Evolutionary conservation across 2,113 vertebrate species (phyloP), one percentile per base, ranked within the genome.

Genomic region (Rhabdornis inornatus): DNA sequence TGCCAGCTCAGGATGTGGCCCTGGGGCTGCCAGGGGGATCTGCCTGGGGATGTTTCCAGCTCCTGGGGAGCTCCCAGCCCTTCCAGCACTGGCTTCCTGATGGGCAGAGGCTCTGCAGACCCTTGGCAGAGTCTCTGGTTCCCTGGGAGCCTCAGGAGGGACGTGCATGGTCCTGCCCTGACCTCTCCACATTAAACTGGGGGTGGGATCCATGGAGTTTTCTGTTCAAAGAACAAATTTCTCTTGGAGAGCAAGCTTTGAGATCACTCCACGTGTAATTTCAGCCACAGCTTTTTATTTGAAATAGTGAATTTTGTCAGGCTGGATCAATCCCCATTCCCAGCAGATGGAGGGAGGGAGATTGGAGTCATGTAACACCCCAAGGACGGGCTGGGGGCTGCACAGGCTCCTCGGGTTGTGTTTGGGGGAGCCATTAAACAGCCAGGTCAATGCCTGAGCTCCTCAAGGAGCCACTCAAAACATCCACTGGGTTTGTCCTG

Each of bases 121-220:
- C 37, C 37, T 87, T 8, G 28, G 49, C 30, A 12, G 69, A 6
- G 55, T 9, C 40, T 53, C 47, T 42, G 52, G 3, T 12, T 78
- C 53, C 49, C 37, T 44, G 52, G 37, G 47, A 40, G 44, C 31
- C 1, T 2, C 50, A 30, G 75, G 70, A 49, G 28, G 44, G 50
- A 37, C 0, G 0, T 20, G 20, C 3, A 2, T 3, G 14, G 31
- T 47, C 87, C 65, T 52, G 7, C 49, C 47, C 37, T 6, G 7
- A 33, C 82, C 86, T 82, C 42, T 16, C 42, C 69, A 30, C 14
- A 8, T 13, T 14, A 20, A 33, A n/a, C 47, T 33, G 49, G 31
- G 83, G 39, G 8, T 1, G 6, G n/a, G 18, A 33, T 13, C 22
- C 23, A 5, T 2, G 2, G 53, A n/a, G 14, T 13, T 74, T 53